Base-by-base conservation (phyloP, 2,113 vertebrate genomes). In the Aspidoscelis tigris region DNA sequence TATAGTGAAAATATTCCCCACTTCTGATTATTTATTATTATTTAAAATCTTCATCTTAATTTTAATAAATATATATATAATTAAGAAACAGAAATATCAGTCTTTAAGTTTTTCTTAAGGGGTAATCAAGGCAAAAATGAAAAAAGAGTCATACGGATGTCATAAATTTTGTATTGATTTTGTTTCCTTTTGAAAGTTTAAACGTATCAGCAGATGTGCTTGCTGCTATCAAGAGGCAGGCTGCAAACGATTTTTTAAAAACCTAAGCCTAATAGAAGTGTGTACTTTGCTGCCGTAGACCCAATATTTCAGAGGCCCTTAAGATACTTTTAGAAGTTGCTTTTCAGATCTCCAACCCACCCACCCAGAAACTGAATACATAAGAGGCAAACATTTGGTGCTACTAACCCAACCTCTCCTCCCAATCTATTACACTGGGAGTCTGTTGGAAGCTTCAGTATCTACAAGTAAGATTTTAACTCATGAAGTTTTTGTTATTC, bases 401-500 rank as follows among this genome's bases (percentile, higher is more conserved):
- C 33, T 74, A 69, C 16, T 18, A 70, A 33, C 33, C 47, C 41
- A 8, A 26, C 55, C 71, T 18, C 71, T 18, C 73, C n/a, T 33
- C 4, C 0, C 5, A 33, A 72, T 84, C 14, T 43, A 64, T 6
- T 12, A 79, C 69, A 74, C 44, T 80, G 21, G 55, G 39, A 47
- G 69, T 72, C 55, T 84, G 68, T 84, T 73, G 68, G 58, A 85
- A 47, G 43, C 69, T 65, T 65, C 33, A 33, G 24, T 72, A 79
- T 50, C 20, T 41, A 14, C 11, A 65, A 64, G 58, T 64, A 73
- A 80, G 70, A 74, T 74, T 80, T 61, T 73, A 80, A 85, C 70
- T 85, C 77, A 21, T 33, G n/a, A 85, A 74, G 71, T 39, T 73
- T 64, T 80, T 80, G 70, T 84, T 72, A 84, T 78, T 65, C 55